These are phyloP conservation scores for Kryptolebias ocellatus DNA, from an alignment of 2,797 vertebrate genomes.

Conservation along the genomic window DNA sequence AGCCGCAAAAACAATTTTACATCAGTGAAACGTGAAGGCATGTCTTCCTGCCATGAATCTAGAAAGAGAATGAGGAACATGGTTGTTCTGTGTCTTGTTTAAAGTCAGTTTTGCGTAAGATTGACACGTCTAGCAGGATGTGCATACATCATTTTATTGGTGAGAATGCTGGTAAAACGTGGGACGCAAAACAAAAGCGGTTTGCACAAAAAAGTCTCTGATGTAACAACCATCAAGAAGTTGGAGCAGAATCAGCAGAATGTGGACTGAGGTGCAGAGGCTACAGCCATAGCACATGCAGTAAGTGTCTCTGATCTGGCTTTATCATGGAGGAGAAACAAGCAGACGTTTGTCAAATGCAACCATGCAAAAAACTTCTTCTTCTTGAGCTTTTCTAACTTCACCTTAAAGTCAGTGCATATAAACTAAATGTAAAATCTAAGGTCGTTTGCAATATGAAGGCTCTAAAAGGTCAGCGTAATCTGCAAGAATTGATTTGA, in stretches of 20 bases:
- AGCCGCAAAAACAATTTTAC: neutral
- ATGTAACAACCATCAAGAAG: too few relatives aligned
- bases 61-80: constrained; percentile 6
- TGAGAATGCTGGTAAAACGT: neutral
- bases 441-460: too few relatives aligned
- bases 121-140: neutral
- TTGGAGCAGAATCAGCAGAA: neutral
- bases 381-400: neutral
- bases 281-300: neutral
- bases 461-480: neutral
- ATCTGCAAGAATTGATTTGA: neutral
- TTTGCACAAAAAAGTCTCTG: neutral
- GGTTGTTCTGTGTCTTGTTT: neutral
- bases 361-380: neutral
- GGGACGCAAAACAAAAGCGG: neutral
- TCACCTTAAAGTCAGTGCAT: too few relatives aligned
- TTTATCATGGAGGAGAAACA: neutral
- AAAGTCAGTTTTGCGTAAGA: neutral
- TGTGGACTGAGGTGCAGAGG: neutral
- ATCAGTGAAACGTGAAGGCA: neutral
- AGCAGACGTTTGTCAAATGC: neutral
- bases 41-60: neutral
- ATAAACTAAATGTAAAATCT: neutral
- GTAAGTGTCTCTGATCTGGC: neutral
- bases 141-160: neutral